Evolutionary conservation across 2,797 vertebrate genomes (phyloP).

Genomic region (Artibeus jamaicensis): DNA sequence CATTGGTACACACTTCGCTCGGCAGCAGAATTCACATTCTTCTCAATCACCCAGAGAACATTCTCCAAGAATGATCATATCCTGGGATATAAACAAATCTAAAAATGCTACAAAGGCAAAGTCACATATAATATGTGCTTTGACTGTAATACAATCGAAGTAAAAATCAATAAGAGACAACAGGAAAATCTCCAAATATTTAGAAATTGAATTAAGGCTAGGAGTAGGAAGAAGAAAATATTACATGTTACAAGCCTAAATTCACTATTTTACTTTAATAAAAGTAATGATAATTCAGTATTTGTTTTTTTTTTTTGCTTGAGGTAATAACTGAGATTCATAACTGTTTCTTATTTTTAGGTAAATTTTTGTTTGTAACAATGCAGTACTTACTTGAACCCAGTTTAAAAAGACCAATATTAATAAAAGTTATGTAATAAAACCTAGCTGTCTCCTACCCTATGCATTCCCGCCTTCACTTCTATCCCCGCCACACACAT

Average conservation of each 20-base stretch:
- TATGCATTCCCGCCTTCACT: background rate
- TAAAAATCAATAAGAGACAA: constrained; percentile 17
- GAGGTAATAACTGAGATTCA: background rate
- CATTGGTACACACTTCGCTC: background rate
- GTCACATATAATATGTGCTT: background rate
- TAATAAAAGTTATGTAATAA: background rate
- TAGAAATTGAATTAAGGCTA: background rate
- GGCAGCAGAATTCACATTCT: background rate
- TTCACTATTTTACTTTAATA: background rate
- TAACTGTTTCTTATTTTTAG: background rate
- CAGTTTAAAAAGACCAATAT: background rate
- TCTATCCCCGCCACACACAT: background rate
- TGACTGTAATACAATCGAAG: background rate
- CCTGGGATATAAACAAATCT: background rate
- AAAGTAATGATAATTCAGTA: background rate
- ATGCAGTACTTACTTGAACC: background rate
- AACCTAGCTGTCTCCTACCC: background rate
- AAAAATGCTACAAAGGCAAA: background rate
- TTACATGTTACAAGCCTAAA: background rate
- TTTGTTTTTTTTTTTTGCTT: background rate
- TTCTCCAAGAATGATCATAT: background rate
- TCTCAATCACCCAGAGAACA: background rate
- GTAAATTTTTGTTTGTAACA: background rate
- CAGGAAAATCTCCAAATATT: background rate
- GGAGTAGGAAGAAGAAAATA: background rate